Conservation (phyloP, 2,888 invertebrate genomes). For the Chrysomela aeneicollis region DNA sequence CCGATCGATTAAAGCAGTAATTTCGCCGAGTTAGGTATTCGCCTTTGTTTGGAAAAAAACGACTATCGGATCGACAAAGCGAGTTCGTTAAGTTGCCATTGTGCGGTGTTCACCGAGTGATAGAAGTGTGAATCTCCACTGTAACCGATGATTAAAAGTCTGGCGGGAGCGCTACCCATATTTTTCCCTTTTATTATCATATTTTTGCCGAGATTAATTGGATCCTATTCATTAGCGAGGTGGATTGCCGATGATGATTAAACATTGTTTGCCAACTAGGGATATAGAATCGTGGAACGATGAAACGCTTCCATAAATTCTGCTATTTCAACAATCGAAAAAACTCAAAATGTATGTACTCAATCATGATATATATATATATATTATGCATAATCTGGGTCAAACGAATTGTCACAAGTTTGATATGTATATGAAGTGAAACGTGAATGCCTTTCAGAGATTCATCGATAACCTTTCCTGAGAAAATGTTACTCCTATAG, state of each 20-base stretch:
- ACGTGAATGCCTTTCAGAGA: too few relatives aligned
- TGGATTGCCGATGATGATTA: neutral
- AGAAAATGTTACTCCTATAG: too few relatives aligned
- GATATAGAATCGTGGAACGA: neutral
- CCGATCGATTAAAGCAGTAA: neutral
- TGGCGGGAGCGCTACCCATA: neutral
- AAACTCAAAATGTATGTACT: too few relatives aligned
- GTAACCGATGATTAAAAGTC: neutral
- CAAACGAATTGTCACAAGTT: too few relatives aligned
- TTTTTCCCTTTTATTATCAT: neutral
- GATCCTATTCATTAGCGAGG: conserved; percentile 2
- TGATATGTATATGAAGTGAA: too few relatives aligned
- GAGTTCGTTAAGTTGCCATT: neutral
- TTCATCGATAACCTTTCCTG: too few relatives aligned
- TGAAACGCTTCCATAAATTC: too few relatives aligned
- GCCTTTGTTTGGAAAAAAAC: neutral
- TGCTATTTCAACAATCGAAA: too few relatives aligned
- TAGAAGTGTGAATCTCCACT: conserved; percentile 1
- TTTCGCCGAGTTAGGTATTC: neutral
- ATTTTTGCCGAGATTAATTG: neutral
- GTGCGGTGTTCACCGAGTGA: neutral
- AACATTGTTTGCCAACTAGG: neutral
- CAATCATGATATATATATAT: too few relatives aligned
- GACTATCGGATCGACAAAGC: neutral
- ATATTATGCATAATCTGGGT: too few relatives aligned